A percentile compares a stretch with the other conserved stretches of the same genome.
Conservation (phyloP, 2,113 vertebrate genomes). For the Heptranchias perlo region DNA sequence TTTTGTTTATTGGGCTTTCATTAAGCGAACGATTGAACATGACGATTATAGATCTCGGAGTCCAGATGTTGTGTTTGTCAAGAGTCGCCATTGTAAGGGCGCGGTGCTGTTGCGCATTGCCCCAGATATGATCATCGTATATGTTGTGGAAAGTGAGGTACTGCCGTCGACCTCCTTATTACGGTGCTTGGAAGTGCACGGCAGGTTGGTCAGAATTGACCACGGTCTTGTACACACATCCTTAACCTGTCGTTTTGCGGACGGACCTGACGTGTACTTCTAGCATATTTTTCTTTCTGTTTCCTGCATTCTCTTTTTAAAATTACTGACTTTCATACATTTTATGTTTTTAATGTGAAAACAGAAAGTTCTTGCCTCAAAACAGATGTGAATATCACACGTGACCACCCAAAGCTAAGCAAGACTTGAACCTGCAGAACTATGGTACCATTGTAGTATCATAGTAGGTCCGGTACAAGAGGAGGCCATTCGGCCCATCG, state of each 20-base stretch:
- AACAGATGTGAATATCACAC: neutral
- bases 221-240: neutral
- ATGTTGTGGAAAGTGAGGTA: too few relatives aligned
- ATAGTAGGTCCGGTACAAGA: too few relatives aligned
- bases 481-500: too few relatives aligned
- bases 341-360: too few relatives aligned
- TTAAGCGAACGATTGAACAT: neutral
- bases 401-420: neutral
- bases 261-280: too few relatives aligned
- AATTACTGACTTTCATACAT: neutral
- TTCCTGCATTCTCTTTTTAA: neutral
- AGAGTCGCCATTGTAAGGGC: neutral
- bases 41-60: neutral
- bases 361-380: neutral
- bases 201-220: neutral
- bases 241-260: neutral
- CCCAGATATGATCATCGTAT: neutral
- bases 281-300: neutral
- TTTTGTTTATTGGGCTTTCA: neutral
- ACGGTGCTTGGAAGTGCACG: too few relatives aligned
- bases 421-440: too few relatives aligned
- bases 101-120: neutral
- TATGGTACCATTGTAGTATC: too few relatives aligned
- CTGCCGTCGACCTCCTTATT: neutral
- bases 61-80: neutral